Evolutionary conservation across 1,140 invertebrate genomes (phyloP), one percentile per base, ranked within the genome.

Genomic region (Eciton burchellii): DNA sequence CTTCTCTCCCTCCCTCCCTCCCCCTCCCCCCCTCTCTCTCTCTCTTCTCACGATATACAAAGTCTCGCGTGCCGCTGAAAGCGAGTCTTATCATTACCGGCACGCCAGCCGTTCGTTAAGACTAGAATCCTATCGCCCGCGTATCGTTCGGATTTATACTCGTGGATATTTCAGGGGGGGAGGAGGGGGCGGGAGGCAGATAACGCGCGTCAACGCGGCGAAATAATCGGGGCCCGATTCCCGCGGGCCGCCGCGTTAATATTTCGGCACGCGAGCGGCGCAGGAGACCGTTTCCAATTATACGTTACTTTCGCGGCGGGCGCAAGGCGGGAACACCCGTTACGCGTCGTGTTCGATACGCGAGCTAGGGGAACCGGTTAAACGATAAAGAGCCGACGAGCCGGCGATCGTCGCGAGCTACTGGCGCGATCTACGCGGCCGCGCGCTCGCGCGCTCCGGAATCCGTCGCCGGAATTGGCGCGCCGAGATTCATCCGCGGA

Each of bases 401-500:
- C n/a, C n/a, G n/a, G 19, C 35, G 56, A 35, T 73, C 65, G 45
- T 43, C n/a, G 52, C 16, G 35, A 82, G 62, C 52, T 77, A 77
- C 81, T 72, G n/a, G n/a, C n/a, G n/a, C n/a, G n/a, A n/a, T n/a
- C n/a, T n/a, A n/a, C 66, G 72, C 72, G 57, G 3, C n/a, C 14
- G n/a, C 41, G 47, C 21, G 47, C 21, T 43, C 56, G 35, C 29
- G 16, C 74, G 74, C n/a, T n/a, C n/a, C n/a, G 29, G 49, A 79
- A 70, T 79, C 56, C 63, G 6, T 70, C 21, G 76, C 35, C 43
- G 77, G 47, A 79, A 41, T 76, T 70, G 47, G 82, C 66, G 81
- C n/a, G n/a, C n/a, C n/a, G 57, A 84, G 84, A 87, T 71, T 82
- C 82, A 70, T 54, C 52, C 21, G 45, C 14, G 76, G 72, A 56